phyloP scores from a whole-genome alignment of 2,888 invertebrate genomes.

The Drosophila neonasuta region DNA sequence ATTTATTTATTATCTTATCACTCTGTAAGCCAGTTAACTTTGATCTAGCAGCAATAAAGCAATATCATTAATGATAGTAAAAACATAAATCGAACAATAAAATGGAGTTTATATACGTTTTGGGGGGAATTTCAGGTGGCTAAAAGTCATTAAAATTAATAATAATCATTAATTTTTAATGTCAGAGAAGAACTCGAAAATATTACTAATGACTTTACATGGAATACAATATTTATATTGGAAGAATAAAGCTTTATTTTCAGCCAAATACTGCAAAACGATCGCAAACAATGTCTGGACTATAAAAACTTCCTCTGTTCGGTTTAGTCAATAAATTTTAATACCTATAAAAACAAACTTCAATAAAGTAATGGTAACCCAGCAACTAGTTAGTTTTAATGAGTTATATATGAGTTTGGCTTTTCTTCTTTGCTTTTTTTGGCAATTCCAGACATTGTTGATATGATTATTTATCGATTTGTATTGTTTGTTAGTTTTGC shows the following conservation, averaged over 20 bases:
- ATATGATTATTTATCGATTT: constrained; percentile 18
- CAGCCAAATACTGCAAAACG: no score
- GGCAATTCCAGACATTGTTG: not conserved
- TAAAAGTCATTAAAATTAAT: no score
- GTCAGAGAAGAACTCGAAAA: no score
- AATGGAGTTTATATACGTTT: not conserved
- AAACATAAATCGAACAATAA: constrained; percentile 18
- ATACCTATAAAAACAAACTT: not conserved
- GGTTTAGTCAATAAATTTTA: not conserved
- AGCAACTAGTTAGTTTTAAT: not conserved
- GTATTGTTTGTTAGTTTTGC: constrained; percentile 17
- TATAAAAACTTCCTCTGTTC: not conserved
- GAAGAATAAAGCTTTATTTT: no score
- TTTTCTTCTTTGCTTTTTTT: not conserved
- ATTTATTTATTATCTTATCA: constrained; percentile 70
- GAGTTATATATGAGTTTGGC: not conserved
- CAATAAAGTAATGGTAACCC: not conserved
- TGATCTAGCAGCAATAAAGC: constrained; percentile 71
- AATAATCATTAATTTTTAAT: no score
- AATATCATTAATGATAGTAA: constrained; percentile 61
- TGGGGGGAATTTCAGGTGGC: not conserved
- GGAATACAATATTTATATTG: no score
- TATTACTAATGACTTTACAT: no score
- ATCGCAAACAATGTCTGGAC: not conserved
- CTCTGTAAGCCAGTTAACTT: constrained; percentile 58